Base-by-base conservation (phyloP, 2,797 vertebrate species). In the Bradypodion pumilum region DNA sequence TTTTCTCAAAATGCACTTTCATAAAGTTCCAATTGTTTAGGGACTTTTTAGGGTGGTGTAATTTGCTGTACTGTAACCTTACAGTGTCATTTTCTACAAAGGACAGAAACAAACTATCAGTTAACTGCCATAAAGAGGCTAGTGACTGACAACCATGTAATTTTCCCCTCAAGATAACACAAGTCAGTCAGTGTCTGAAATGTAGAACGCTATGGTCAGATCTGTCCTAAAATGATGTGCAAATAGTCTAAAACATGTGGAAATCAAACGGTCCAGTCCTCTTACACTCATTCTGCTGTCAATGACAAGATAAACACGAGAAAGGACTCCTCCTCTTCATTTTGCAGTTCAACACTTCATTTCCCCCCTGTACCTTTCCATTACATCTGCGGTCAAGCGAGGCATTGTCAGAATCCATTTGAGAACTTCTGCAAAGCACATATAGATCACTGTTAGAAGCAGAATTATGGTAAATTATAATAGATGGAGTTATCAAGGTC, bases 21-120 rank as follows among this genome's bases (percentile, higher is more conserved):
- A 78, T 12, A 65, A 35, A 69, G 2, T 4, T 16, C 42, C 68
- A 81, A 92, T 84, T 90, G 78, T 86, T 62, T 72, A 79, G 66
- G 56, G 87, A n/a, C n/a, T n/a, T n/a, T n/a, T 42, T 62, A 79
- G 21, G 21, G 9, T 40, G 60, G 77, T 90, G 76, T 79, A 89
- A 93, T 83, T 89, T 86, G 16, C 46, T 90, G 90, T 87, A 19
- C 73, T 82, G 69, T 62, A 59, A 23, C 40, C 74, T 68, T 80
- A 68, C 63, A 3, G 16, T 15, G 79, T 81, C 76, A 12, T 78
- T 72, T 16, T 3, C 73, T 83, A 80, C 81, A 79, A 88, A 82
- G 63, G 86, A 59, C 29, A 85, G 79, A 92, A 83, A 12, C 62
- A 74, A 74, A 42, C 2, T 92, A 66, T 88, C 83, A 82, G 10